Evolutionary conservation across 1,140 invertebrate species (phyloP).

Genomic region (Lamellibrachia luymesi): DNA sequence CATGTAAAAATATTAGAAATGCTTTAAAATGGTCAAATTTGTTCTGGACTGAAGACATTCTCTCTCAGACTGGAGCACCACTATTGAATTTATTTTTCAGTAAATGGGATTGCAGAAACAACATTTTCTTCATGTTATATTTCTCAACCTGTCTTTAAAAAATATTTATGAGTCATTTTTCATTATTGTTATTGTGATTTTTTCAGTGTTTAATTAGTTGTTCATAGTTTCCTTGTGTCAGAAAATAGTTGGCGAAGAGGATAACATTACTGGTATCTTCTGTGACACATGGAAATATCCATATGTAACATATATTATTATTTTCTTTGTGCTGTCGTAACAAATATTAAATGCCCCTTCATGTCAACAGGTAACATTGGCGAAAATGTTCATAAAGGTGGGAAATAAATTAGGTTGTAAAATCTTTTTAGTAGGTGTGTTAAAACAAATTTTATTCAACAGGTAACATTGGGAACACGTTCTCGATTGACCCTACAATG

Average conservation of each 20-base stretch:
- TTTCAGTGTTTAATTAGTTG: background rate
- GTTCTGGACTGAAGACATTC: too few relatives aligned
- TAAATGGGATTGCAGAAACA: too few relatives aligned
- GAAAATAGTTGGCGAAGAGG: background rate
- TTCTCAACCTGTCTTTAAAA: too few relatives aligned
- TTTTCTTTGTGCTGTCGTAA: background rate
- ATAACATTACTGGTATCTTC: background rate
- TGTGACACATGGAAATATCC: background rate
- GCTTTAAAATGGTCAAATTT: too few relatives aligned
- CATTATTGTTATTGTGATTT: background rate
- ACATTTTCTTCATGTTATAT: too few relatives aligned
- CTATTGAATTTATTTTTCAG: too few relatives aligned
- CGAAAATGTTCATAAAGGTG: too few relatives aligned
- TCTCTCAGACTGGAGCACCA: too few relatives aligned
- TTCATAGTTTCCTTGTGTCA: background rate
- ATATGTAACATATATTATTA: background rate
- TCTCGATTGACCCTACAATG: slow-evolving; percentile 73
- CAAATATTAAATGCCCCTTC: background rate
- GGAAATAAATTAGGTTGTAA: too few relatives aligned
- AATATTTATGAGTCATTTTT: too few relatives aligned
- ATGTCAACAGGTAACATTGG: background rate
- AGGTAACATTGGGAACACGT: slow-evolving; percentile 82
- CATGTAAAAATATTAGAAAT: too few relatives aligned
- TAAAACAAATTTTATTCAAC: background rate
- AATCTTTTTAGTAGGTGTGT: too few relatives aligned